Conservation (phyloP, 2,113 vertebrate genomes). For the Pluvianellus socialis region DNA sequence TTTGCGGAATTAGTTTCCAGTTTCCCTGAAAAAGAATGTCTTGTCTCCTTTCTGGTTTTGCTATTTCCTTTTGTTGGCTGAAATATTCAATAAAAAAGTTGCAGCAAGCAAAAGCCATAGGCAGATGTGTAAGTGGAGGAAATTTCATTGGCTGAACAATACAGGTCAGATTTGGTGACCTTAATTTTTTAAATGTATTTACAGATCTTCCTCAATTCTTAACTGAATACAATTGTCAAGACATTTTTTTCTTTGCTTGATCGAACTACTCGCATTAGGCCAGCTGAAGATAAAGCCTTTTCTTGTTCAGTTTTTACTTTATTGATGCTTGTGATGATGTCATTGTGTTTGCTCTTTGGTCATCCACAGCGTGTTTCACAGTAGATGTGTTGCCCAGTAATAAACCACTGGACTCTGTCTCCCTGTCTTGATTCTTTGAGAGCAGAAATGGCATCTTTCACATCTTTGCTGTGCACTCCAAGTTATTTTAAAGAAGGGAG, state of each 20-base stretch:
- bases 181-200: background rate
- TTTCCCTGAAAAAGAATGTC: constrained; percentile 9
- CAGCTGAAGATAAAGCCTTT: background rate
- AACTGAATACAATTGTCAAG: background rate
- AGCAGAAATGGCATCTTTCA: background rate
- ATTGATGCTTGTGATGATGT: background rate
- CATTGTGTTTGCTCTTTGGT: background rate
- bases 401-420: background rate
- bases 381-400: background rate
- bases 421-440: background rate
- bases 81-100: background rate
- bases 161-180: background rate
- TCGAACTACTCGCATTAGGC: background rate
- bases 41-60: constrained; percentile 2
- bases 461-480: background rate
- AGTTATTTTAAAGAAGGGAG: background rate
- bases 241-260: background rate
- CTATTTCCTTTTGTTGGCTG: constrained; percentile 21
- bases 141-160: background rate
- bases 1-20: constrained; percentile 28
- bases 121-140: background rate
- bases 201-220: background rate
- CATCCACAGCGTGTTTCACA: background rate
- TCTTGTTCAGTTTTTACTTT: background rate
- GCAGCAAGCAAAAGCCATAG: background rate